Evolutionary conservation across 1,140 invertebrate species (phyloP).

Genomic region (Sycobia sp.): DNA sequence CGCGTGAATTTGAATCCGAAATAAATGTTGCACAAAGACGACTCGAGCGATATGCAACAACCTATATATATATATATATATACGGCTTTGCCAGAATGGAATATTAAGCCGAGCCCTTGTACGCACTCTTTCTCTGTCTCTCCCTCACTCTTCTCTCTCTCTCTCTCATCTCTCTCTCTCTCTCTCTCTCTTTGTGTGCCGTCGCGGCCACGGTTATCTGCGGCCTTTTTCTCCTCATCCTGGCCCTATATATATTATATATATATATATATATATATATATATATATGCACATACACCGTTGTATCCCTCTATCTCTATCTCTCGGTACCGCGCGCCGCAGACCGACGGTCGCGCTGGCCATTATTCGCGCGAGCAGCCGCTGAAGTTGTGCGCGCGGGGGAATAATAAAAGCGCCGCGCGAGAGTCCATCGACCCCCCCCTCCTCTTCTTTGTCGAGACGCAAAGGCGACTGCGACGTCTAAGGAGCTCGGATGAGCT

Average conservation of each 20-base stretch:
- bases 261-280: too few relatives aligned
- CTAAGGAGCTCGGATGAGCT: background rate
- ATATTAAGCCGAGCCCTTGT: background rate
- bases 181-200: too few relatives aligned
- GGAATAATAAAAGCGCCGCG: background rate
- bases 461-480: background rate
- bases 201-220: too few relatives aligned
- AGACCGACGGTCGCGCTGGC: too few relatives aligned
- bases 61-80: too few relatives aligned
- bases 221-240: too few relatives aligned
- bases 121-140: background rate
- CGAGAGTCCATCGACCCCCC: background rate
- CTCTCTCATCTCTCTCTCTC: background rate
- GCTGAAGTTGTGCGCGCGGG: background rate
- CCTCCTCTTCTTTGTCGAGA: constrained; percentile 3
- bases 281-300: too few relatives aligned
- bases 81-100: background rate
- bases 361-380: background rate
- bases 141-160: background rate
- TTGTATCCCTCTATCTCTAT: too few relatives aligned
- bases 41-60: background rate
- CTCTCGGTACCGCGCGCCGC: too few relatives aligned
- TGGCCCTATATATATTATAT: too few relatives aligned
- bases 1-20: background rate
- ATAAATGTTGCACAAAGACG: constrained; percentile 1